Evolutionary conservation across 2,113 vertebrate genomes (phyloP).

Genomic region (Cyanoliseus patagonus): DNA sequence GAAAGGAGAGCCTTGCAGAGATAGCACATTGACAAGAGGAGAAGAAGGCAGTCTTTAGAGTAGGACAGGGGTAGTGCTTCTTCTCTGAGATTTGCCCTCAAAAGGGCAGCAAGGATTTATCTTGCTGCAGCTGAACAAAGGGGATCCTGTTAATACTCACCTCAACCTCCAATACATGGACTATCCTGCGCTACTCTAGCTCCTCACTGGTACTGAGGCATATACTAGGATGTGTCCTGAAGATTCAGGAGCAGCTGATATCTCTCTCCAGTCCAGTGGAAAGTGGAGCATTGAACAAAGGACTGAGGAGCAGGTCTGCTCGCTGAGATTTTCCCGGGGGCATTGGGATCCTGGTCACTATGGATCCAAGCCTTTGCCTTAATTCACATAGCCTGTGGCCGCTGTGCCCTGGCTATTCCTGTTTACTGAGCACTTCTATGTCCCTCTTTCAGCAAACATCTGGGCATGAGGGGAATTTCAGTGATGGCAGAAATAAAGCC

Average conservation of each 20-base stretch:
- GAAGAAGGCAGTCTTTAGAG: not conserved
- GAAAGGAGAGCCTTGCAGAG: not conserved
- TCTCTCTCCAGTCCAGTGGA: not conserved
- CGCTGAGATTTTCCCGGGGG: not conserved
- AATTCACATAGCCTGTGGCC: no score
- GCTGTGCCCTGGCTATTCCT: not conserved
- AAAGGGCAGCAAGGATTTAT: not conserved
- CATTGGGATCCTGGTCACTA: not conserved
- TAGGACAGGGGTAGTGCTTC: not conserved
- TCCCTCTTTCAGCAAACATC: not conserved
- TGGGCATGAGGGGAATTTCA: not conserved
- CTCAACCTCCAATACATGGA: not conserved
- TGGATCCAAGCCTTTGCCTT: not conserved
- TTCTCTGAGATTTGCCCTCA: not conserved
- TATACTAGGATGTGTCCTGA: not conserved
- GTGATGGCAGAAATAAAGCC: accelerated
- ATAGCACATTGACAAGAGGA: not conserved
- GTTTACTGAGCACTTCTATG: not conserved
- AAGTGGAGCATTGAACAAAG: not conserved
- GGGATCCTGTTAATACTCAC: not conserved
- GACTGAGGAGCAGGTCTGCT: not conserved
- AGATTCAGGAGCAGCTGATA: not conserved
- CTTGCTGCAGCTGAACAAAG: not conserved
- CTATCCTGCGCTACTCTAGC: not conserved
- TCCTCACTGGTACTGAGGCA: not conserved